Evolutionary conservation across 2,888 invertebrate species (phyloP), one percentile per base, ranked within the genome.

Genomic region (Mimas tiliae): DNA sequence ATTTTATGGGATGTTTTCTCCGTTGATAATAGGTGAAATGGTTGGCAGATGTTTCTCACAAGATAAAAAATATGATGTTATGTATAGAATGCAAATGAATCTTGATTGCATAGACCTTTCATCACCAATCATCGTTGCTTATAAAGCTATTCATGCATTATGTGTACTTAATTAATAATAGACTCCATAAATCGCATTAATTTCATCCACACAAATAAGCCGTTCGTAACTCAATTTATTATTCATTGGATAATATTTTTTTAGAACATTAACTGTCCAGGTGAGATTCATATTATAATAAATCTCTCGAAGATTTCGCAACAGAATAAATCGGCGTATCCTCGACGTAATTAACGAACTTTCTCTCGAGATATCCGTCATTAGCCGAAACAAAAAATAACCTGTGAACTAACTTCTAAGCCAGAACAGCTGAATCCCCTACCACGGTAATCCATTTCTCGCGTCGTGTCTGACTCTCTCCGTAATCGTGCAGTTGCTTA

Each of bases 1-100:
- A 86, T 88, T 88, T 85, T 87, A 83, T 84, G 81, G 80, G 78
- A 82, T 81, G 83, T 89, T 92, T 90, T 91, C 90, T 86, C 88
- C 81, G 76, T 78, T 74, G 81, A 82, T 83, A 84, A 87, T 85
- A 75, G 78, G 81, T 81, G 80, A 81, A 85, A 86, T 83, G 78
- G 80, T 84, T 79, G 79, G 72, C 80, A 74, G 73, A 72, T 70
- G 63, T 75, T 81, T 83, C 78, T 76, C 78, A 79, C 76, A 76
- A 77, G 74, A 76, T 62, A 66, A 42, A 50, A 51, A 55, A 42
- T 58, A 42, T 19, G 19, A 58, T 58, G 55, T 55, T 55, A 58
- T 58, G 58, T 38, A 38, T 58, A 38, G 58, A 58, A 58, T 58
- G 38, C 19, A 58, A 58, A 58, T 58, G 58, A 42, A 58, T 11